Evolutionary conservation across 2,888 invertebrate species (phyloP), one percentile per base, ranked within the genome.

Genomic region (Ophion obscuratus): DNA sequence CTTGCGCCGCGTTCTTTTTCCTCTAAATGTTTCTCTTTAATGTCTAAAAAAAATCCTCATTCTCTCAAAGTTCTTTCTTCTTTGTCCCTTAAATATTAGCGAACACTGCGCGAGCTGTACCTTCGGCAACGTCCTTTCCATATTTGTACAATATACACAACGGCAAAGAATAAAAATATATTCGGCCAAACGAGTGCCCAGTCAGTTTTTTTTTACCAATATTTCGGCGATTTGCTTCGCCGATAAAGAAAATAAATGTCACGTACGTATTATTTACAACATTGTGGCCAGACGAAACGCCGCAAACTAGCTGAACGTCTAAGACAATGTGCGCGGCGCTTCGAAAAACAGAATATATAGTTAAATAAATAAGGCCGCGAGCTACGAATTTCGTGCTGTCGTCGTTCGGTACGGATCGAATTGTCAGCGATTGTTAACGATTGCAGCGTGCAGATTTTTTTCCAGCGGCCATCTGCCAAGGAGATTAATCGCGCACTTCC

Each of bases 81-180:
- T 53, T 4, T 17, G 17, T 53, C 17, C 5, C 53, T 53, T 17
- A 53, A 27, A 31, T 31, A 24, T 24, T 31, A 27, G 31, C 64
- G 27, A 10, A 14, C n/a, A 61, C 14, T 31, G 64, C 64, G 11
- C 14, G 27, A 27, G 31, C 24, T 11, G 14, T 53, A 10, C 36
- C 62, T 44, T 75, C 64, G n/a, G 47, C 44, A 47, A n/a, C 27
- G 64, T 47, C 7, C 9, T 40, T 40, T 71, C 24, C 24, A 31
- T 68, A 59, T 77, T 77, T 77, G 53, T 77, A 77, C 66, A 77
- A 67, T 77, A 59, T 77, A 44, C 59, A 77, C 77, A 73, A 36
- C 10, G n/a, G 59, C 31, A 59, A 59, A 36, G 31, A 73, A 73
- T 57, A 59, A 24, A 68, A 59, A 36, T 10, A 64, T 7, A 62